Evolutionary conservation across 2,888 invertebrate species (phyloP).

Genomic region (Acanthopleura granulata): DNA sequence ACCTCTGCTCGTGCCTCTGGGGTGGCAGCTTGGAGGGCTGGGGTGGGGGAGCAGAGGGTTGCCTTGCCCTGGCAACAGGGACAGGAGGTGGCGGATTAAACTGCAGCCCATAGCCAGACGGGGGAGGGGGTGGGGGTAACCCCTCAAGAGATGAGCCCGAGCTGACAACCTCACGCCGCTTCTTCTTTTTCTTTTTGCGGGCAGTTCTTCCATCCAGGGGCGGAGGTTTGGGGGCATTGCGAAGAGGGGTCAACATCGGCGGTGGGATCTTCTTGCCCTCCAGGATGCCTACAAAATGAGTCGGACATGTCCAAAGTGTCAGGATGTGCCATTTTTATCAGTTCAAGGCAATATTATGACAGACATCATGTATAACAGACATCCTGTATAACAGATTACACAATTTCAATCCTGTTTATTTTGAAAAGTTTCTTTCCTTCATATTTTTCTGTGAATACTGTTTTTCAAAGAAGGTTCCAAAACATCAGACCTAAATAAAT

Average conservation of each 20-base stretch:
- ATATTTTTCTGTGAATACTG: no score
- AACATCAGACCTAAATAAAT: no score
- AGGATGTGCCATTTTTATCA: no score
- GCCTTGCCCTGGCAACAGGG: conserved; percentile 37
- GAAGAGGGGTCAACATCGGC: conserved; percentile 58
- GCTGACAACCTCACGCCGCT: conserved; percentile 30
- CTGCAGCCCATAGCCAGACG: conserved; percentile 55
- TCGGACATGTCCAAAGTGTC: no score
- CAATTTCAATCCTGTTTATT: no score
- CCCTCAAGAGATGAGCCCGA: conserved; percentile 29
- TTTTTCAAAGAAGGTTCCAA: no score
- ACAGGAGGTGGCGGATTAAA: conserved; percentile 57
- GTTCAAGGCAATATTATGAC: no score
- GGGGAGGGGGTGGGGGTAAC: conserved; percentile 52
- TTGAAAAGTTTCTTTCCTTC: no score
- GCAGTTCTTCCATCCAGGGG: conserved; percentile 35
- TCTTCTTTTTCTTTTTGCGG: conserved; percentile 47
- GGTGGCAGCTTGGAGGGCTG: conserved; percentile 49
- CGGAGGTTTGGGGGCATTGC: conserved; percentile 58
- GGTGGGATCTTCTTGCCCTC: conserved; percentile 55
- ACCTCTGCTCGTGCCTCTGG: conserved; percentile 36
- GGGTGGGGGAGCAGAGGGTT: conserved; percentile 38
- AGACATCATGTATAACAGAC: no score
- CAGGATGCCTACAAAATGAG: conserved; percentile 42
- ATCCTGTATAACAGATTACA: no score